Base-by-base conservation (phyloP, 2,797 vertebrate species). In the Sebastolobus alascanus region DNA sequence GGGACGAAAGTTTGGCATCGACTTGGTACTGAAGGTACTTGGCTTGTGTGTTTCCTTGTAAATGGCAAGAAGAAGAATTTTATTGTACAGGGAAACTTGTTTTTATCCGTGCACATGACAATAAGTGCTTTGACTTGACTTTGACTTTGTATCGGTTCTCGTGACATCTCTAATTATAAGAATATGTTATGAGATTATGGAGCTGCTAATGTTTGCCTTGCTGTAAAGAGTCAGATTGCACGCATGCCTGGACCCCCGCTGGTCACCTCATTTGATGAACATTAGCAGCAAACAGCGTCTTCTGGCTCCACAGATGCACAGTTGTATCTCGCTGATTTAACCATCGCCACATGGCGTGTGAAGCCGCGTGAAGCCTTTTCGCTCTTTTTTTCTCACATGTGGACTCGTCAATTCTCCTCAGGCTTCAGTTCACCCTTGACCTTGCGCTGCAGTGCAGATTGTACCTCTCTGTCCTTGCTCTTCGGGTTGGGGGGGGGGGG, bases 351-450 rank as follows among this genome's bases (percentile, higher is more conserved):
- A 64, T 71, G 84, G 73, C 7, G 12, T 13, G 65, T 22, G 59
- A 78, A 31, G 60, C 50, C 5, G 12, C 4, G 65, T 22, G 59
- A 78, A 31, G 60, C 50, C 5, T 10, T 5, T 61, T 22, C 38
- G 22, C 40, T 63, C 38, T 29, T 22, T 22, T 22, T 81, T 9
- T 71, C 38, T 9, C 77, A 85, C 83, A 77, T 6, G 35, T 33
- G 73, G 64, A 55, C 56, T 72, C 5, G 20, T 69, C 68, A 59
- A 8, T 73, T 70, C 63, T 68, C 80, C 46, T 55, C 25, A n/a
- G 75, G 58, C 63, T 66, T 79, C 10, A 25, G 60, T 79, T 71
- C 58, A 77, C 43, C 72, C 37, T 37, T 85, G 82, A 86, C 87
- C 82, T 65, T 77, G 35, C 8, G 2, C 37, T 35, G n/a, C 52